Evolutionary conservation across 2,113 vertebrate genomes (phyloP).

Genomic region (Macaca mulatta): DNA sequence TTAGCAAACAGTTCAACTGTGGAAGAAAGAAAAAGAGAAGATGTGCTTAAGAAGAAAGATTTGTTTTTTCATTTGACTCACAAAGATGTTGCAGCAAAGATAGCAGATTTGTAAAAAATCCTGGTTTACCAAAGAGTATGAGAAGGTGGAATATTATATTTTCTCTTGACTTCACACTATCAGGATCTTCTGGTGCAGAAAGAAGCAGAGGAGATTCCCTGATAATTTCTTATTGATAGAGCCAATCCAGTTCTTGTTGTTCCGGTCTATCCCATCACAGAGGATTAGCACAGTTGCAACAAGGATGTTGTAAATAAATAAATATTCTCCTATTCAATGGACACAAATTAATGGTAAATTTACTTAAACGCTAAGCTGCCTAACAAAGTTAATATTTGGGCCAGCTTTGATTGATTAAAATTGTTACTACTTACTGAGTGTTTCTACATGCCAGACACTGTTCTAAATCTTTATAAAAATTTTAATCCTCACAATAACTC

Average conservation of each 20-base stretch:
- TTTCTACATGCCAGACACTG: not conserved
- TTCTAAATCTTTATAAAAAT: not conserved
- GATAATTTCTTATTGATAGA: not conserved
- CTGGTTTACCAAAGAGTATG: not conserved
- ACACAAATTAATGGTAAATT: not conserved
- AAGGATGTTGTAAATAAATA: not conserved
- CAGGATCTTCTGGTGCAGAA: not conserved
- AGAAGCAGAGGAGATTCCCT: not conserved
- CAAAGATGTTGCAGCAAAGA: not conserved
- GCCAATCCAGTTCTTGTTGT: not conserved
- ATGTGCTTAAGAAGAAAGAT: not conserved
- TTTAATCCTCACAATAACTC: not conserved
- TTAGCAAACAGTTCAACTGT: not conserved
- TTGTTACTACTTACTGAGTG: not conserved
- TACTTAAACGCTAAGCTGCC: not conserved
- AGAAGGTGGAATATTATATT: not conserved
- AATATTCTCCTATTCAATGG: not conserved
- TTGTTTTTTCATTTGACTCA: not conserved
- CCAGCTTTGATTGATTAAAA: not conserved
- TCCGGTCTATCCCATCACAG: not conserved
- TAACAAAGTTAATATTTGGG: not conserved
- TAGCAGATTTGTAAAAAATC: not conserved
- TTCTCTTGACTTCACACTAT: not conserved
- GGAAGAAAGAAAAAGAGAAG: not conserved
- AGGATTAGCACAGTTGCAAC: not conserved